Base-by-base conservation (phyloP, 1,140 invertebrate species). In the Calycopis cecrops region DNA sequence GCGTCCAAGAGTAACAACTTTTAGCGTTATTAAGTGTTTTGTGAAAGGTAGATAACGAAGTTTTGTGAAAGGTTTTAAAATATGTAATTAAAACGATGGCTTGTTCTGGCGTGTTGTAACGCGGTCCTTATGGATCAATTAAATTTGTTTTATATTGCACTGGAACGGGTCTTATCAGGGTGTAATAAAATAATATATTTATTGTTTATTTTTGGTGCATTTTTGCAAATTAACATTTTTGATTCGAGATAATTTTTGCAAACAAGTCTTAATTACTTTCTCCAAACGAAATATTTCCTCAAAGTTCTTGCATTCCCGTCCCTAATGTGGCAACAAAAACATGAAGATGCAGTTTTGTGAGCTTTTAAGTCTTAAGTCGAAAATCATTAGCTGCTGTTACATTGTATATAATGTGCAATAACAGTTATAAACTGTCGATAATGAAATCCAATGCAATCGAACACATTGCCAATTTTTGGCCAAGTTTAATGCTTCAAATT, bases 1-100 rank as follows among this genome's bases (percentile, higher is more conserved):
- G 40, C 40, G 40, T 44, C 40, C 40, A 44, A 44, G 40, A 44
- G 17, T 44, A 44, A 44, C 40, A 44, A 44, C 40, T 44, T 44
- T 44, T 44, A 44, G 8, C 40, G 40, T 17, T 44, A 28, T 28
- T 17, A 44, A 9, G 9, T 6, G 4, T 14, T 17, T 17, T 14
- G 40, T 44, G 40, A 44, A 44, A 44, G 40, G 40, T 28, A 28
- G 14, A 16, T 44, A 44, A 44, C 40, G 17, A 16, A 40, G 21
- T 28, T 28, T 28, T 16, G 40, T 44, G 40, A 44, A 44, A 44
- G 40, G 40, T 16, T 44, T 44, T 16, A 44, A 44, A 44, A 42
- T 42, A 42, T 44, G 9, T 44, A 44, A 44, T 44, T 44, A 44
- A 44, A 44, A 44, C 16, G 40, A 44, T 44, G 16, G 40, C 40